Conservation (phyloP, 2,888 invertebrate genomes). For the Drosophila helvetica region DNA sequence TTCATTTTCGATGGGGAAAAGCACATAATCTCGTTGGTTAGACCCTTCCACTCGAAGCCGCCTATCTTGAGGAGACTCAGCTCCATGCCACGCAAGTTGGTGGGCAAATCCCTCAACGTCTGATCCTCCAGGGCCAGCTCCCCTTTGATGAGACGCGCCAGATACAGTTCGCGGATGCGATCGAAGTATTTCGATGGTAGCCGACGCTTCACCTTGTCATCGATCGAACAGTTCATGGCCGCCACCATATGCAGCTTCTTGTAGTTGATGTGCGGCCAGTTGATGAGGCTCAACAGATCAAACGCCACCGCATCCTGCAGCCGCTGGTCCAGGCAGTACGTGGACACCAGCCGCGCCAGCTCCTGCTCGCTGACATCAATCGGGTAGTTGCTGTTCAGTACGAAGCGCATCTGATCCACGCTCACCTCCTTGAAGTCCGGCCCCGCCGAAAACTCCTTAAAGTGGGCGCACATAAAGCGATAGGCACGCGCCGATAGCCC, state of each 20-base stretch:
- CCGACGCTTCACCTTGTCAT: conserved; percentile 27
- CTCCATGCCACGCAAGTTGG: conserved; percentile 88
- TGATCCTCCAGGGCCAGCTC: conserved; percentile 1
- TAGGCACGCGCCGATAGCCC: conserved; percentile 86
- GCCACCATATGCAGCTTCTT: conserved; percentile 48
- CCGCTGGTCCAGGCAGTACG: conserved; percentile 54
- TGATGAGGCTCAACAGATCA: conserved; percentile 54
- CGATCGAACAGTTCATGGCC: conserved; percentile 50
- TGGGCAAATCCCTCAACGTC: conserved; percentile 46
- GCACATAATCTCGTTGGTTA: conserved; percentile 89
- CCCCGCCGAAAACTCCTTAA: conserved; percentile 86
- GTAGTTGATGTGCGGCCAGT: conserved; percentile 55
- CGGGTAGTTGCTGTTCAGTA: conserved; percentile 88
- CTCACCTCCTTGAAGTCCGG: conserved; percentile 87
- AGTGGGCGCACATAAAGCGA: conserved; percentile 87
- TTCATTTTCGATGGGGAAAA: conserved; percentile 86
- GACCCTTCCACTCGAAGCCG: conserved; percentile 88
- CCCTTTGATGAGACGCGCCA: conserved; percentile 32
- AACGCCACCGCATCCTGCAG: conserved; percentile 38
- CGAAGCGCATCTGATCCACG: conserved; percentile 86
- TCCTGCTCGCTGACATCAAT: conserved; percentile 85
- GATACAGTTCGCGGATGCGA: conserved; percentile 31
- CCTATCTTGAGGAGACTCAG: conserved; percentile 88
- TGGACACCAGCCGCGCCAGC: conserved; percentile 58
- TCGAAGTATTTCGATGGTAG: conserved; percentile 29